phyloP scores from a whole-genome alignment of 2,888 invertebrate species.

The Hypomecis atomaria region DNA sequence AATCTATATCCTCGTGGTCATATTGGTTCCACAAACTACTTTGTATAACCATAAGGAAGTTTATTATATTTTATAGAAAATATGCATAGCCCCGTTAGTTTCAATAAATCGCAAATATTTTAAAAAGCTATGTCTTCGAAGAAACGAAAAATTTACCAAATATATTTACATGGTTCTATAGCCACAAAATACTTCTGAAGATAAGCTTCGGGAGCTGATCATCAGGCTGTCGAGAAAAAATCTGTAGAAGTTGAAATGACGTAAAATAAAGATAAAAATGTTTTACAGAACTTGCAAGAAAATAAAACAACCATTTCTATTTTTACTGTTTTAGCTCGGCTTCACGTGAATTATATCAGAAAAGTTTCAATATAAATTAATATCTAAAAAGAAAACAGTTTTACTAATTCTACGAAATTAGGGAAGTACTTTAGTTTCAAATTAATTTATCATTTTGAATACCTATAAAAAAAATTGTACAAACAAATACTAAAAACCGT shows the following conservation, averaged over 20 bases:
- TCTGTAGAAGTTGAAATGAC: slow-evolving; percentile 7
- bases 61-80: no score
- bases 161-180: background rate
- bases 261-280: slow-evolving; percentile 24
- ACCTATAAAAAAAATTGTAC: no score
- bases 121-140: no score
- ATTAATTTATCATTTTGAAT: no score
- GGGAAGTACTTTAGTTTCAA: background rate
- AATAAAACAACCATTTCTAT: slow-evolving; percentile 17
- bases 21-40: no score
- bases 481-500: no score
- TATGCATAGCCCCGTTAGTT: no score
- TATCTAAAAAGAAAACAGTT: no score
- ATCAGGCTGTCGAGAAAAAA: slow-evolving; percentile 7
- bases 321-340: slow-evolving; percentile 11
- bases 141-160: background rate
- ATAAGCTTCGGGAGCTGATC: background rate
- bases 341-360: background rate
- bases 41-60: no score
- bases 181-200: background rate
- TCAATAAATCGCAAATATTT: no score
- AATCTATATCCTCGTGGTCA: no score
- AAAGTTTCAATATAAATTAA: background rate
- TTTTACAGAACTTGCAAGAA: slow-evolving; percentile 14
- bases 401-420: no score